Conservation (phyloP, 2,888 invertebrate genomes). For the Cataglyphis cursor region DNA sequence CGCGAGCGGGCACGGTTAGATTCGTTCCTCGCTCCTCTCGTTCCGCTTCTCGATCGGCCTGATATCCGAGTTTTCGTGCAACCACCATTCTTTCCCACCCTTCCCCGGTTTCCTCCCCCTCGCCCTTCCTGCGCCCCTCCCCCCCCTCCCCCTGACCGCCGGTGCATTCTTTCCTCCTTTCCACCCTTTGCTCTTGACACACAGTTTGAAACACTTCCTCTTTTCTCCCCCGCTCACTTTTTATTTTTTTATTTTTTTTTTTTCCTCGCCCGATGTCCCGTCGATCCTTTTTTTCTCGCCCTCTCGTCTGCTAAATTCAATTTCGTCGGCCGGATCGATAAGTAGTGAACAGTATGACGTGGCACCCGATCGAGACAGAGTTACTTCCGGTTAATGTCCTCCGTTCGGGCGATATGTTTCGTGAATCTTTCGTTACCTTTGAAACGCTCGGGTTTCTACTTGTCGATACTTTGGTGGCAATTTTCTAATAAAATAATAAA, state of each 20-base stretch:
- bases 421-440: conserved; percentile 33
- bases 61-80: neutral
- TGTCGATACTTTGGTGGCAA: neutral
- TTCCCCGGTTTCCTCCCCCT: neutral
- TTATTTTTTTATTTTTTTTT: conserved; percentile 7
- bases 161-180: neutral
- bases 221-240: neutral
- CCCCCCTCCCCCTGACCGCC: neutral
- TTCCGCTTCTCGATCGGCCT: conserved; percentile 16
- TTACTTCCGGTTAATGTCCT: conserved; percentile 49
- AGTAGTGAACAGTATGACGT: conserved; percentile 54
- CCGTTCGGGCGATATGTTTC: neutral
- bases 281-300: conserved; percentile 2
- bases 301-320: conserved; percentile 45
- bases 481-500: neutral
- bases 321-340: conserved; percentile 48
- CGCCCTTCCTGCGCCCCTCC: too few relatives aligned
- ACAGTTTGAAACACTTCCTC: conserved; percentile 22
- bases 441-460: neutral
- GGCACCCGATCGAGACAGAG: conserved; percentile 33
- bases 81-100: conserved; percentile 4
- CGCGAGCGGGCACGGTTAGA: conserved; percentile 33
- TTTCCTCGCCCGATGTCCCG: neutral
- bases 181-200: neutral
- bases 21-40: conserved; percentile 34